These are phyloP conservation scores for Daptonema setosum DNA, from an alignment of 2,888 invertebrate species.

Conservation along the genomic window DNA sequence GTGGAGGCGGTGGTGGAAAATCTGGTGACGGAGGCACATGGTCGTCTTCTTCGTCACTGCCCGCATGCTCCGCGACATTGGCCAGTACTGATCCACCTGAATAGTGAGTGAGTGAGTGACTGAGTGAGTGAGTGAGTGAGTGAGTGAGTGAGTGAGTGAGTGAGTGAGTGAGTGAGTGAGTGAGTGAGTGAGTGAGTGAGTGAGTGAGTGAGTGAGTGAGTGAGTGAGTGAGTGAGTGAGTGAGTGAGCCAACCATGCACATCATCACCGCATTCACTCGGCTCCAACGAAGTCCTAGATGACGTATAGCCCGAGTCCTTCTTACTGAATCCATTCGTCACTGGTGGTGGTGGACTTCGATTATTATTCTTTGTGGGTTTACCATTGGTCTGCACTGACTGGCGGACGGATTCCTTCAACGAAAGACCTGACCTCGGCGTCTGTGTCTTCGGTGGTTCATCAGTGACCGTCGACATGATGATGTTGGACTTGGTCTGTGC, in stretches of 20 bases:
- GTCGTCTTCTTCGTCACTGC: background rate
- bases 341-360: background rate
- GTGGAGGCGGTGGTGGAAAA: conserved; percentile 6
- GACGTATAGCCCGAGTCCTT: conserved; percentile 22
- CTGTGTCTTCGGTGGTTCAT: background rate
- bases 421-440: conserved; percentile 10
- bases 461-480: too few relatives aligned
- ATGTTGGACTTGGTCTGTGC: too few relatives aligned
- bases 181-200: too few relatives aligned
- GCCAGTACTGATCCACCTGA: background rate
- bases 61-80: background rate
- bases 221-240: too few relatives aligned
- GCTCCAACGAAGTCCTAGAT: conserved; percentile 25
- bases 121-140: too few relatives aligned
- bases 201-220: too few relatives aligned
- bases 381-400: background rate
- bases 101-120: background rate
- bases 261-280: conserved; percentile 22
- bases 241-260: too few relatives aligned
- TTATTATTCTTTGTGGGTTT: background rate
- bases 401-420: conserved; percentile 21
- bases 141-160: too few relatives aligned
- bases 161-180: too few relatives aligned
- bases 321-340: conserved; percentile 1
- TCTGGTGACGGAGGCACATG: conserved; percentile 1